Evolutionary conservation across 2,113 vertebrate genomes (phyloP), one percentile per base, ranked within the genome.

Genomic region (Xiphophorus couchianus): DNA sequence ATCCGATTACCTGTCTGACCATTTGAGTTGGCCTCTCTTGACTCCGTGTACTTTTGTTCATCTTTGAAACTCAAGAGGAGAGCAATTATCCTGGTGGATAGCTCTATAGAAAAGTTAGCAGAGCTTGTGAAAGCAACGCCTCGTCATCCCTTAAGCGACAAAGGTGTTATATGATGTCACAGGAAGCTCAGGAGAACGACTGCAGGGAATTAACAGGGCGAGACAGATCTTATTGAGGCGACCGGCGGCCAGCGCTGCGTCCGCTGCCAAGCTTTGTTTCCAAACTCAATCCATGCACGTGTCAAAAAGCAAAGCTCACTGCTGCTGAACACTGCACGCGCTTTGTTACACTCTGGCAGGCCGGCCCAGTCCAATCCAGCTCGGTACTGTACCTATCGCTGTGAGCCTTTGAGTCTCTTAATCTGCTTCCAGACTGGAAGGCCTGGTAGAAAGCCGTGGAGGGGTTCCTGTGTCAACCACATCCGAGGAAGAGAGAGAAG

Each of bases 371-470:
- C 88, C 94, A 93, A 91, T 92, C 92, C 95, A 86, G 74, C 80
- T 74, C 69, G 62, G 87, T 93, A 94, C 92, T 83, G 96, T 98
- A 98, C 97, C 97, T 98, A 97, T 97, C 95, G 95, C 93, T 93
- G 96, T 93, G 90, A 93, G 91, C 93, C 97, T 96, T 96, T 94
- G 96, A 95, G 93, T 96, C 96, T 70, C 94, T 96, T 89, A 97
- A 95, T 95, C 96, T 97, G 95, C 88, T 92, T 95, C 94, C 95
- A 90, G 92, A 95, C 95, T 95, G 95, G 96, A 99, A 98, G 93
- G 96, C 96, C 95, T 96, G 96, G 95, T 97, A 98, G 97, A 98
- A 99, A 93, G 96, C 97, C 85, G 96, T 86, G 93, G 97, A 98
- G 88, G 97, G 97, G 93, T 98, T 98, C 97, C 97, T 99, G 95